Evolutionary conservation across 2,888 invertebrate species (phyloP).

Genomic region (Apodemia duryi): DNA sequence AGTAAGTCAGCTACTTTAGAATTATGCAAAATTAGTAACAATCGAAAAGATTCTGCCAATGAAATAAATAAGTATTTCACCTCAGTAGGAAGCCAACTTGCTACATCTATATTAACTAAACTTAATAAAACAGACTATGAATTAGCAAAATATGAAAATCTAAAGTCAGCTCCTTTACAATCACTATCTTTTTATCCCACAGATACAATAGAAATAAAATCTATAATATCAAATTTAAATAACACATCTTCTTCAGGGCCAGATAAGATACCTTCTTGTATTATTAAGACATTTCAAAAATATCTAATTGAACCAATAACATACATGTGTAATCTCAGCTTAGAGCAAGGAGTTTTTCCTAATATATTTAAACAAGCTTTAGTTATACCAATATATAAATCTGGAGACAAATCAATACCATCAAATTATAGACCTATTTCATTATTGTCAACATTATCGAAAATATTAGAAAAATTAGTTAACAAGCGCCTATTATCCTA

Average conservation of each 20-base stretch:
- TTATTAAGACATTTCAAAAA: not conserved
- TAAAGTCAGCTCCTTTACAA: too few relatives aligned
- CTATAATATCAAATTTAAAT: too few relatives aligned
- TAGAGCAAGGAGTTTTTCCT: slow-evolving; percentile 22
- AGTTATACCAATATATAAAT: too few relatives aligned
- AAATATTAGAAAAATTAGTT: slow-evolving; percentile 26
- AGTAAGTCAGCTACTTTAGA: not conserved
- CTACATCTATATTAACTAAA: too few relatives aligned
- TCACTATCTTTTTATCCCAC: too few relatives aligned
- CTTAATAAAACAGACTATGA: too few relatives aligned
- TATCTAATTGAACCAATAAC: slow-evolving; percentile 19
- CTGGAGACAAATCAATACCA: slow-evolving; percentile 6
- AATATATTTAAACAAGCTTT: slow-evolving; percentile 20
- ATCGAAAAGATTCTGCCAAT: not conserved
- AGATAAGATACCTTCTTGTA: too few relatives aligned
- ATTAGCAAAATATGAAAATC: too few relatives aligned
- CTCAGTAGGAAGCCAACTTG: too few relatives aligned
- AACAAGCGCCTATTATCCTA: slow-evolving; percentile 20
- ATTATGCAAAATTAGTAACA: not conserved
- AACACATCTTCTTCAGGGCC: too few relatives aligned
- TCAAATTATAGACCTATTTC: slow-evolving; percentile 24
- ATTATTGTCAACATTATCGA: slow-evolving; percentile 20
- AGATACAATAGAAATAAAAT: too few relatives aligned
- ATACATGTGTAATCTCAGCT: slow-evolving; percentile 22
- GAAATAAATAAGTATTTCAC: slow-evolving; percentile 6